Percentiles rank a stretch among this genome's conserved stretches.
Conservation (phyloP, 2,113 vertebrate genomes). For the Heterotilapia buettikoferi region DNA sequence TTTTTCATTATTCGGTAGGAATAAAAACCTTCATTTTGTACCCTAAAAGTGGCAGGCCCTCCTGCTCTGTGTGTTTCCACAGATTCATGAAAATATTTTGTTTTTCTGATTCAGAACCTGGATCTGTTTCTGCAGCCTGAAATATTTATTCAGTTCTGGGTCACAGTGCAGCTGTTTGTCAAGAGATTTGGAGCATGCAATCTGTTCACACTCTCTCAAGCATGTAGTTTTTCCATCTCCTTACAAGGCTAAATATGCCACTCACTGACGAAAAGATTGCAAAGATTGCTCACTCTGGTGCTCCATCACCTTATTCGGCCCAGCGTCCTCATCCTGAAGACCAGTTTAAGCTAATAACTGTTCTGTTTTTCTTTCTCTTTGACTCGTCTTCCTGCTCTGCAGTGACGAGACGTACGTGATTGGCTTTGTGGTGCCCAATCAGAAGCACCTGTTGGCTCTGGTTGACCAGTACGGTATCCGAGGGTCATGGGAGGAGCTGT, state of each 20-base stretch:
- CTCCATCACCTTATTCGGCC: background rate
- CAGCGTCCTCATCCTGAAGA: background rate
- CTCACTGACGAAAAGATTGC: background rate
- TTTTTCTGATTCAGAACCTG: background rate
- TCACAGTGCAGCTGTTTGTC: background rate
- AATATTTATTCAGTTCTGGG: background rate
- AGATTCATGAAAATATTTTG: background rate
- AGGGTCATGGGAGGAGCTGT: conserved; percentile 85
- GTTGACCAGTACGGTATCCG: conserved; percentile 77
- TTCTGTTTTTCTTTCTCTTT: background rate
- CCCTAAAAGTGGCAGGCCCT: background rate
- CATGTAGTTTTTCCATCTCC: background rate
- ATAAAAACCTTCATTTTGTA: background rate
- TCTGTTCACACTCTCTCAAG: background rate
- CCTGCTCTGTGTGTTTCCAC: background rate
- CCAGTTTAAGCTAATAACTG: background rate
- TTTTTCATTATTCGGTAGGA: background rate
- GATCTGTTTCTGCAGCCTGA: background rate
- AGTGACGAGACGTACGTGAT: conserved; percentile 93
- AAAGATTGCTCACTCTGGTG: background rate
- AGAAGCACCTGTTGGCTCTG: conserved; percentile 84
- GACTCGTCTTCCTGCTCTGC: conserved; percentile 24
- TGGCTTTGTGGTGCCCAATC: conserved; percentile 94
- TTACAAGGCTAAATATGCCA: background rate
- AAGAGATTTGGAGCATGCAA: background rate